phyloP scores from a whole-genome alignment of 2,888 invertebrate species.

The Patella pellucida region DNA sequence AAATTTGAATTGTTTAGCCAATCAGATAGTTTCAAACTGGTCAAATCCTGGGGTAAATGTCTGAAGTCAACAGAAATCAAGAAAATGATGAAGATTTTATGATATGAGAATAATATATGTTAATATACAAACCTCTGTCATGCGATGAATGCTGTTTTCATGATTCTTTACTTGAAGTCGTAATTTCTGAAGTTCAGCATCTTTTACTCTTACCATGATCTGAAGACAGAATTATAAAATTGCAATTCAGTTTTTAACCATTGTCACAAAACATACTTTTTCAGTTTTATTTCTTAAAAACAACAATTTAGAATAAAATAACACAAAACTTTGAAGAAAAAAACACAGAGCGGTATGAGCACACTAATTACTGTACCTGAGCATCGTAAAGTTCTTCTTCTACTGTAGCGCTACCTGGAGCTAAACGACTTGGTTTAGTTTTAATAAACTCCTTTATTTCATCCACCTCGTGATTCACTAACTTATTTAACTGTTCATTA shows the following conservation, averaged over 20 bases:
- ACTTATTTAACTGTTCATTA: conserved; percentile 76
- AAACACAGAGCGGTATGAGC: background rate
- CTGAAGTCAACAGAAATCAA: too few relatives aligned
- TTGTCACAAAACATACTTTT: background rate
- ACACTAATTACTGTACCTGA: conserved; percentile 43
- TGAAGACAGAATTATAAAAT: conserved; percentile 30
- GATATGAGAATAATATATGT: too few relatives aligned
- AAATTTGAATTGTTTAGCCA: too few relatives aligned
- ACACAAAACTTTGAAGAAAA: too few relatives aligned
- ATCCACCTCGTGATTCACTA: conserved; percentile 80
- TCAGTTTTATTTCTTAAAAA: background rate
- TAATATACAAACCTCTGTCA: conserved; percentile 51
- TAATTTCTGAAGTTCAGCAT: conserved; percentile 62
- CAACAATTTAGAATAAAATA: too few relatives aligned
- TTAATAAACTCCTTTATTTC: conserved; percentile 60
- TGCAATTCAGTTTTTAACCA: background rate
- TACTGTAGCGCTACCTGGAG: conserved; percentile 53
- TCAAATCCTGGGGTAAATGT: too few relatives aligned
- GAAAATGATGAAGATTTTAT: too few relatives aligned
- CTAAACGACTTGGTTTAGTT: conserved; percentile 44
- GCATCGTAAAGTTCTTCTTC: conserved; percentile 65
- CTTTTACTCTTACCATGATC: conserved; percentile 63
- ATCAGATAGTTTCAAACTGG: too few relatives aligned
- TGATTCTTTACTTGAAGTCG: conserved; percentile 57
- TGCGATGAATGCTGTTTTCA: conserved; percentile 58